Base-by-base conservation (phyloP, 2,797 vertebrate genomes). In the Falco rusticolus region DNA sequence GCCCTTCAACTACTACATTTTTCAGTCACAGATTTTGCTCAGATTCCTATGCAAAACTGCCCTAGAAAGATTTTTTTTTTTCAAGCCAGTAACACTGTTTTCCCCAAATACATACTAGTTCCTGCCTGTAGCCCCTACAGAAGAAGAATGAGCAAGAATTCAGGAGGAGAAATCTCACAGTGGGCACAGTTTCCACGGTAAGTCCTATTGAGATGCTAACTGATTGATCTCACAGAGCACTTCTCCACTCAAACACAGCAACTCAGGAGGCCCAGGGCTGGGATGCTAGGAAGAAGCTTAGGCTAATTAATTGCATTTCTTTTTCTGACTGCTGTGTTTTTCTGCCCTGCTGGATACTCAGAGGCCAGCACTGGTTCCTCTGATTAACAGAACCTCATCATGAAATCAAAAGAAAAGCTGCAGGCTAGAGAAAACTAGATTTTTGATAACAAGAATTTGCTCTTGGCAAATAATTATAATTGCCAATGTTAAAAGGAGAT, bases 341-440 rank as follows among this genome's bases (percentile, higher is more conserved):
- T 54, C 69, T 90, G 72, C 93, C 69, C 87, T 91, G 94, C 45
- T 96, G 82, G 85, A 96, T 93, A 79, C 85, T 95, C 69, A 39
- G 59, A 87, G 92, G 57, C 90, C 75, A 93, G 78, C 61, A 43
- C 33, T 71, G 75, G 77, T 60, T 95, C 37, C 45, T 89, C 89
- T 93, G 89, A 96, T 96, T 96, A 97, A 76, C 76, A 74, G 84
- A 6, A 86, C 43, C 61, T 89, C 87, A 89, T 81, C 69, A 87
- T 10, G 54, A 88, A 96, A 95, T 92, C 89, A 94, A 91, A 96
- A 92, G 87, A 92, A 92, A 96, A 96, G 94, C 93, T 88, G 69
- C 82, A 86, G 92, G 97, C 89, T 90, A 96, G 68, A 91, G 84
- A 96, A 96, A 92, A 86, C 48, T 60, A 54, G 25, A 88, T 95